Base-by-base conservation (phyloP, 2,797 vertebrate genomes). In the Huso huso region DNA sequence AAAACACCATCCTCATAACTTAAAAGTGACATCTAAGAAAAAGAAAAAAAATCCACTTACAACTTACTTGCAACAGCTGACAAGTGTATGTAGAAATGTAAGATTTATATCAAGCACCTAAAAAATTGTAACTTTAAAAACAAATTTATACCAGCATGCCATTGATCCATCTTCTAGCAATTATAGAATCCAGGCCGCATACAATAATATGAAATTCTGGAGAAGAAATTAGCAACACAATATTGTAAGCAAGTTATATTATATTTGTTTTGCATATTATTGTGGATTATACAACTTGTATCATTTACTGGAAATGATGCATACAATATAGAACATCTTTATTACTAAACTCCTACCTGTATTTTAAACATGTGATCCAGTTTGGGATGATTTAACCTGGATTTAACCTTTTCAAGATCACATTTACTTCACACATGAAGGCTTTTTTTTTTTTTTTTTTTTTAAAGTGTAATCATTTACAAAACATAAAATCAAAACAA, bases 121-220 rank as follows among this genome's bases (percentile, higher is more conserved):
- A 9, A 15, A 8, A 62, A 49, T 60, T 9, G 18, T 6, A 61
- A 52, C n/a, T 15, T 64, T 6, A 68, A 37, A 37, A 7, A 68
- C 7, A 10, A 65, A 49, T 71, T 10, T 77, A 23, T 88, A 98
- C 95, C 94, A 98, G 89, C 95, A 98, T 98, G 74, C 96, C 96
- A 75, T 98, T 99, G 86, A 98, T 95, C 96, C 96, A 99, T 75
- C 95, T 91, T 80, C 95, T 89, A 83, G 96, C 95, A 71, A 99
- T 92, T 76, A 98, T 92, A 51, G 96, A 99, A 79, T 99, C 96
- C 83, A 99, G 81, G n/a, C 96, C 96, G 78, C 96, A 97, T 8
- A 98, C 95, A 69, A 97, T 93, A 73, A 99, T 96, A 82, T 98
- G 96, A 82, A 98, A 98, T 76, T 97, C 96, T 99, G 78, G 1